Percentiles rank a stretch among this genome's conserved stretches.
Conservation (phyloP, 2,797 vertebrate genomes). For the Acipenser transmontanus region DNA sequence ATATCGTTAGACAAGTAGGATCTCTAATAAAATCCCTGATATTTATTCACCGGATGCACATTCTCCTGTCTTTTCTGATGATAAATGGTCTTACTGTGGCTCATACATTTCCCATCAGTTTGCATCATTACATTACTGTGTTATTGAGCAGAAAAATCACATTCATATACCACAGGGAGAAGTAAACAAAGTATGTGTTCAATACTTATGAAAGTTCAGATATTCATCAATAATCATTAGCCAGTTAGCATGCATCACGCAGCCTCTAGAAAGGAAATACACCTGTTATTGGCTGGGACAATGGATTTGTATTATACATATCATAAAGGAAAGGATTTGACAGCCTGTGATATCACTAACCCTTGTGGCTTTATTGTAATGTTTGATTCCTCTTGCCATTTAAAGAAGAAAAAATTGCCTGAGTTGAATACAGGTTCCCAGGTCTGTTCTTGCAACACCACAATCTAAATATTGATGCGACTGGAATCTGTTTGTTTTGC, state of each 20-base stretch:
- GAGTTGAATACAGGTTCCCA: background rate
- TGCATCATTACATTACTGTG: constrained; percentile 28
- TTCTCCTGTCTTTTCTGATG: constrained; percentile 28
- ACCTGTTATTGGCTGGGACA: constrained; percentile 17
- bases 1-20: background rate
- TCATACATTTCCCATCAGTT: constrained; percentile 32
- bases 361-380: background rate
- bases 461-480: constrained; percentile 14
- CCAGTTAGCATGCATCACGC: constrained; percentile 14
- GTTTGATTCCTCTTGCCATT: background rate
- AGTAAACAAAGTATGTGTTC: constrained; percentile 32
- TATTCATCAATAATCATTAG: constrained; percentile 21
- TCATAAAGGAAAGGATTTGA: constrained; percentile 8
- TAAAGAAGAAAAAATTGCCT: constrained; percentile 4
- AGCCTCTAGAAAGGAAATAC: constrained; percentile 27
- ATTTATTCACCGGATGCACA: constrained; percentile 27
- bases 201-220: constrained; percentile 15
- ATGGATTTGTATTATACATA: constrained; percentile 15
- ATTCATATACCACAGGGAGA: constrained; percentile 23
- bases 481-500: constrained; percentile 13
- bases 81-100: constrained; percentile 26
- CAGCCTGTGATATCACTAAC: constrained; percentile 5
- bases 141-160: constrained; percentile 35
- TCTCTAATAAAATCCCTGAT: constrained; percentile 25
- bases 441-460: background rate